Base-by-base conservation (phyloP, 2,888 invertebrate genomes). In the Cephus runcator region DNA sequence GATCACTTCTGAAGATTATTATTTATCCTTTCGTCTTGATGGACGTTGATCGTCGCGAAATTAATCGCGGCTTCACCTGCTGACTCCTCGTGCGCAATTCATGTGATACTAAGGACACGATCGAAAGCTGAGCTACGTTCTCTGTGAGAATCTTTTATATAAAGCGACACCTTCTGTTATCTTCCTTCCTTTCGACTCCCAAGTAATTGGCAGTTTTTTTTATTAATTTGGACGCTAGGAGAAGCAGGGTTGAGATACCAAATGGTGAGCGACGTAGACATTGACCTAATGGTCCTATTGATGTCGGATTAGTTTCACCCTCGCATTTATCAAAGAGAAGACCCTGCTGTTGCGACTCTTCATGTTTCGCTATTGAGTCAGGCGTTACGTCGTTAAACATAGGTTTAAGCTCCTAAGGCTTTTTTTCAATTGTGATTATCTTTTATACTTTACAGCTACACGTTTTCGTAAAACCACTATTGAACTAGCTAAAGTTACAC, bases 1-100 rank as follows among this genome's bases (percentile, higher is more conserved):
- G 97, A 98, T 92, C 98, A 98, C 92, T 98, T 98, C 92, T 97
- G 92, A 92, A 69, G 6, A 56, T 69, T 34, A 33, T 33, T 34
- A 75, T 78, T 56, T 69, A 34, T 36, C 68, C 12, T 12, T 12
- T 75, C 30, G 69, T 69, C 33, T 23, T 36, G 15, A 34, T n/a
- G 74, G 34, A 35, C 74, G 34, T 34, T 23, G 40, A 71, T 69
- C 30, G 34, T 69, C 33, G 23, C 34, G 35, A 36, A 69, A 23
- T n/a, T 34, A 77, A 35, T 73, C 31, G 76, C 23, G 35, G 71
- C 69, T 73, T 4, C 68, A 31, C 31, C 56, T 56, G 56, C 56
- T 23, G 23, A 56, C 56, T 69, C 33, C 75, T 33, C 36, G 75
- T 56, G 69, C 36, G 75, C 36, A 6, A 75, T 6, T 12, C 40